Percentiles rank a stretch among this genome's conserved stretches.
Evolutionary conservation across 2,888 invertebrate species (phyloP).

Genomic region (Tenthredo amoena): DNA sequence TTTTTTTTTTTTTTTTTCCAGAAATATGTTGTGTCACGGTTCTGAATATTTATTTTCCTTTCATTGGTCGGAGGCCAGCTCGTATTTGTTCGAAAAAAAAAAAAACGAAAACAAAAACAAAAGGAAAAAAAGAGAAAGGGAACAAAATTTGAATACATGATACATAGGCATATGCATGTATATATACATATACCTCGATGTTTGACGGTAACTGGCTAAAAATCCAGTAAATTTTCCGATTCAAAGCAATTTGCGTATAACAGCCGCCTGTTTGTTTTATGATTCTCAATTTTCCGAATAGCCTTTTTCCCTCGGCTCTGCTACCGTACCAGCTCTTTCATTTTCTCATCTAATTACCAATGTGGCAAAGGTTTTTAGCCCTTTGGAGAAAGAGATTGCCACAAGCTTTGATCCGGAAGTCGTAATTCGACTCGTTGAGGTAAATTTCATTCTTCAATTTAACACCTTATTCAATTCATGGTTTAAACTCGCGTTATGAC

Average conservation of each 20-base stretch:
- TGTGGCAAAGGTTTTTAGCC: background rate
- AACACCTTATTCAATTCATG: constrained; percentile 11
- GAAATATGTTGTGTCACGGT: background rate
- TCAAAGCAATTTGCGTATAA: background rate
- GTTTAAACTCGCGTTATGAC: background rate
- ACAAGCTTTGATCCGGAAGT: background rate
- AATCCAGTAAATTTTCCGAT: background rate
- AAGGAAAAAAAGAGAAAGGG: background rate
- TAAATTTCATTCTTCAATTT: background rate
- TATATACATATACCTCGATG: background rate
- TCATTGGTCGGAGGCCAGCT: background rate
- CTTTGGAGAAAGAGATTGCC: background rate
- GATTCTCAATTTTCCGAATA: background rate
- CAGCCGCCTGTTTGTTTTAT: background rate
- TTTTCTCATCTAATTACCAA: background rate
- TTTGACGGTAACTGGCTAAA: background rate
- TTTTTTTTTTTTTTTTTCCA: background rate
- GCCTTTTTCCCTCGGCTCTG: background rate
- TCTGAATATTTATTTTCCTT: background rate
- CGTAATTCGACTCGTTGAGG: background rate
- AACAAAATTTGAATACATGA: background rate
- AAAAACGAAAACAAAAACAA: too few relatives aligned
- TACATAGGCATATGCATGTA: background rate
- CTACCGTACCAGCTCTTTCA: background rate
- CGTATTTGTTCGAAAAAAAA: background rate